Evolutionary conservation across 2,113 vertebrate species (phyloP), one percentile per base, ranked within the genome.

Genomic region (Rousettus leschenaultii): DNA sequence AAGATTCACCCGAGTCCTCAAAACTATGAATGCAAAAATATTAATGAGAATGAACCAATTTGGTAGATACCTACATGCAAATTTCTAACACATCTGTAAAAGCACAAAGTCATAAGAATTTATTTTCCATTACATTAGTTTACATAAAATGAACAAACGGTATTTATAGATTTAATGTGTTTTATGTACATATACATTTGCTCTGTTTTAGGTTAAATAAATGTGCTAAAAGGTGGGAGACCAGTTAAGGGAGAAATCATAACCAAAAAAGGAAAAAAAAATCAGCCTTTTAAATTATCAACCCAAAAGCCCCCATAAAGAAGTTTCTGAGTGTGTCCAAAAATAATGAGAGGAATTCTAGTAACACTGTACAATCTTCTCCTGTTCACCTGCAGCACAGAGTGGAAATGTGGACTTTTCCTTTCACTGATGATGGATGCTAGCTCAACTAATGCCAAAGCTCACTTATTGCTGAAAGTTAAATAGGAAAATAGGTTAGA

Each of bases 101-200:
- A 98, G 98, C 98, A 98, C 96, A 98, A 98, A 98, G 93, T 97
- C 94, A 89, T 98, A 98, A 97, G 97, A 98, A 98, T 87, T 98
- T 96, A 55, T 97, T 96, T 97, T 97, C 95, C 95, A 97, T 98
- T 97, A 97, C 97, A 95, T 98, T 96, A 97, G 97, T 97, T 98
- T 98, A 97, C 97, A 98, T 97, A 98, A 98, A 98, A 98, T 87
- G 97, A 98, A 98, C 98, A 98, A 98, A 98, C 98, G 98, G 95
- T 98, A 97, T 98, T 97, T 97, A 97, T 94, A 98, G 98, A 97
- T 97, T 98, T 97, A 79, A 84, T 87, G 87, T 95, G 96, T 97
- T 94, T 95, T 97, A 98, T 97, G 93, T 98, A 98, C 97, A 95
- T 97, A 96, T 96, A 97, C 79, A 82, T 97, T 98, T 97, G 98